phyloP scores from a whole-genome alignment of 37 sponge, comb jelly and placozoan genomes.

The Chondrosia reniformis region DNA sequence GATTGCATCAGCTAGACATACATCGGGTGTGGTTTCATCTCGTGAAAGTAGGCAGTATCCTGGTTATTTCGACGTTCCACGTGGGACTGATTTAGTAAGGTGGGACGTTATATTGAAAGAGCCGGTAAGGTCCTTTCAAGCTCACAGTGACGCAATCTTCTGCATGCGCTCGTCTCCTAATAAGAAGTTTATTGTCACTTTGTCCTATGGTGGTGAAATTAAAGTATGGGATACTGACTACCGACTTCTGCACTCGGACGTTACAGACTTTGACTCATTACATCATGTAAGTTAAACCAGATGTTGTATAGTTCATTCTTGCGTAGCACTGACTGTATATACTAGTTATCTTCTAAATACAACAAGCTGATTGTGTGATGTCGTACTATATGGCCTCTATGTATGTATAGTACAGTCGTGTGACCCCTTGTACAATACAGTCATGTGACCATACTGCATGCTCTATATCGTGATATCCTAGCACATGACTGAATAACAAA shows the following conservation, averaged over 20 bases:
- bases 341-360: too few relatives aligned
- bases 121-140: constrained; percentile 37
- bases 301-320: background rate
- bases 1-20: constrained; percentile 61
- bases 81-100: constrained; percentile 32
- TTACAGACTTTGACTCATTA: constrained; percentile 39
- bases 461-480: too few relatives aligned
- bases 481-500: too few relatives aligned
- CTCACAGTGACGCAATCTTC: constrained; percentile 50
- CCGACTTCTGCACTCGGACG: background rate
- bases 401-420: too few relatives aligned
- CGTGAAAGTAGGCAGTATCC: constrained; percentile 9
- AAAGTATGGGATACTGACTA: constrained; percentile 41
- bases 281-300: constrained; percentile 39
- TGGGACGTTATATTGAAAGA: constrained; percentile 31
- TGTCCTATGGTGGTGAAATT: constrained; percentile 50
- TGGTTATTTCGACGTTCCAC: constrained; percentile 46
- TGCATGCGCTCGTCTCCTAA: constrained; percentile 45
- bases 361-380: too few relatives aligned
- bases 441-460: too few relatives aligned
- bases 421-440: too few relatives aligned
- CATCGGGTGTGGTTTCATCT: constrained; percentile 30
- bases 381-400: too few relatives aligned
- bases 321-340: background rate
- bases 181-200: constrained; percentile 28